Evolutionary conservation across 1,140 invertebrate species (phyloP).

Genomic region (Agrilus planipennis): DNA sequence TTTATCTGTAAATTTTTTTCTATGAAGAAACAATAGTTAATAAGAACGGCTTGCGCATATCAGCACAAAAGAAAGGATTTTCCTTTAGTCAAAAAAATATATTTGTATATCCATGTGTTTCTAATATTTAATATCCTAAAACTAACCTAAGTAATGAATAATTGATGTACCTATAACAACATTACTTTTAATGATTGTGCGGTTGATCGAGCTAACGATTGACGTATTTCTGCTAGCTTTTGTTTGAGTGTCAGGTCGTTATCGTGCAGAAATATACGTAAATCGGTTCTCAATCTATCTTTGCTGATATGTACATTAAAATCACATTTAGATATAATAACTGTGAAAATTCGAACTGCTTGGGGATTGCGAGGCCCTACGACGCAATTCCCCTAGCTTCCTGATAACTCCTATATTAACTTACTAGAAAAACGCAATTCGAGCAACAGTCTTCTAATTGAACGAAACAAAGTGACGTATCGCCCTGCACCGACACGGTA

Average conservation of each 20-base stretch:
- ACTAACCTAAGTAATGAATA: background rate
- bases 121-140: background rate
- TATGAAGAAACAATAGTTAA: no score
- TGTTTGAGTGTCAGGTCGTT: constrained; percentile 32
- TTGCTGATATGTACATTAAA: constrained; percentile 24
- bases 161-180: background rate
- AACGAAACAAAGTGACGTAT: background rate
- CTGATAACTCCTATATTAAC: constrained; percentile 5
- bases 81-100: constrained; percentile 9
- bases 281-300: constrained; percentile 14
- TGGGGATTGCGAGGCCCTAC: constrained; percentile 18
- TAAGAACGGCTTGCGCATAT: no score
- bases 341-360: constrained; percentile 1
- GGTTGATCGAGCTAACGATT: constrained; percentile 8
- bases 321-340: constrained; percentile 6
- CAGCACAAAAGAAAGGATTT: no score
- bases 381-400: constrained; percentile 9
- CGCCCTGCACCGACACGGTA: constrained; percentile 10
- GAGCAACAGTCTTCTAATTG: background rate
- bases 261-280: constrained; percentile 22
- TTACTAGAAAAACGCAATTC: constrained; percentile 1
- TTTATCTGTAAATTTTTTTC: no score
- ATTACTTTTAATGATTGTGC: background rate
- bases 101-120: constrained; percentile 5
- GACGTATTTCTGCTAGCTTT: constrained; percentile 9